A percentile compares a stretch with the other conserved stretches of the same genome.
phyloP scores from a whole-genome alignment of 2,797 vertebrate genomes.

The Poecilia velifera region DNA sequence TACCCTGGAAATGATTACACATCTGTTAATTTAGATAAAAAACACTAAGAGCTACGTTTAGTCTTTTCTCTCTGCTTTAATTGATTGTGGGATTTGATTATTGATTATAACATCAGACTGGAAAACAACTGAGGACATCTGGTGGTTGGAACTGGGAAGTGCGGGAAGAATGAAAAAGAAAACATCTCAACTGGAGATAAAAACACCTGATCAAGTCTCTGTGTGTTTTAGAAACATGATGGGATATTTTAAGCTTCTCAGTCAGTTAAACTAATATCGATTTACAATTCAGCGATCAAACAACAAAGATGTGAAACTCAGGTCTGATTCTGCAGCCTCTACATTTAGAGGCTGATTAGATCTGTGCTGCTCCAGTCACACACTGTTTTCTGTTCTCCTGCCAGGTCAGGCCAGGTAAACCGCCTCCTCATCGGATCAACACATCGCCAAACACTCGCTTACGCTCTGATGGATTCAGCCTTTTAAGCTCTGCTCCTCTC shows the following conservation, averaged over 20 bases:
- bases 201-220: background rate
- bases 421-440: constrained; percentile 27
- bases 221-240: background rate
- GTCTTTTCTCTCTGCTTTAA: background rate
- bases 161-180: background rate
- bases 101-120: background rate
- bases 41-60: background rate
- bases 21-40: background rate
- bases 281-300: background rate
- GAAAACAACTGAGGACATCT: background rate
- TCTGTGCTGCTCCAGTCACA: background rate
- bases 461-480: constrained; percentile 24
- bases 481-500: constrained; percentile 41
- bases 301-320: background rate
- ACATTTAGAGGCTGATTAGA: background rate
- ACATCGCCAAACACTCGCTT: constrained; percentile 4
- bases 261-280: background rate
- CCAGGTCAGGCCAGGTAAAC: background rate
- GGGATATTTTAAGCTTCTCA: background rate
- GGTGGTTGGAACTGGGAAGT: background rate
- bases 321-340: background rate
- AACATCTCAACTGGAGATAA: background rate
- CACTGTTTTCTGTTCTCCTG: background rate
- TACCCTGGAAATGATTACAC: background rate
- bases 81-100: background rate